Evolutionary conservation across 2,113 vertebrate genomes (phyloP), one percentile per base, ranked within the genome.

Genomic region (Eurystomus gularis): DNA sequence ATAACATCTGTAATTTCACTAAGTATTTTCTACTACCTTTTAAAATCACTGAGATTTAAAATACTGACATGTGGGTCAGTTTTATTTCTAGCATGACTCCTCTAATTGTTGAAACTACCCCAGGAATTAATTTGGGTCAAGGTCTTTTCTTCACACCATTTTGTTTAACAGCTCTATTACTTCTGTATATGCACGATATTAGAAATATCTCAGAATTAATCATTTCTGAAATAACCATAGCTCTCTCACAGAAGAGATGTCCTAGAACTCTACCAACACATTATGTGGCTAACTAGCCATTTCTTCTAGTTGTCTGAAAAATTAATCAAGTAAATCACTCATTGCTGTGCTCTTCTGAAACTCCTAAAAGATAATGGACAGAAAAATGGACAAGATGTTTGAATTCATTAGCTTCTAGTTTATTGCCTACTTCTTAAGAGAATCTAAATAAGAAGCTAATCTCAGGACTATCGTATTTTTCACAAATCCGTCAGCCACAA

Each of bases 281-380:
- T 86, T 90, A 94, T 51, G 18, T 73, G 80, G 39, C 11, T 94
- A 96, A 88, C 69, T 69, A 95, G 39, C 82, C 73, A 71, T 94
- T 95, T 54, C 73, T 86, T 70, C 62, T 76, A 76, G 35, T 71
- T 86, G 33, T 83, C 86, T 84, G 66, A 95, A n/a, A 93, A 93
- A 85, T 97, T 91, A 95, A 95, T 90, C 69, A 90, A 93, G 54
- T 84, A 93, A 86, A 97, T 90, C 65, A 69, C 26, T 83, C 76
- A 58, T 58, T 78, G 39, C 72, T 71, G 29, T 61, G 72, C 35
- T 88, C 95, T 96, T 70, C 69, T 86, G 44, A 84, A 95, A 82
- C 20, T 68, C 85, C 80, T 31, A 88, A 82, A 94, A 88, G 62
- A 95, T 69, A 96, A 95, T 76, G 48, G 18, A 79, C 20, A 90